Evolutionary conservation across 2,113 vertebrate genomes (phyloP).

Genomic region (Cnemophilus loriae): DNA sequence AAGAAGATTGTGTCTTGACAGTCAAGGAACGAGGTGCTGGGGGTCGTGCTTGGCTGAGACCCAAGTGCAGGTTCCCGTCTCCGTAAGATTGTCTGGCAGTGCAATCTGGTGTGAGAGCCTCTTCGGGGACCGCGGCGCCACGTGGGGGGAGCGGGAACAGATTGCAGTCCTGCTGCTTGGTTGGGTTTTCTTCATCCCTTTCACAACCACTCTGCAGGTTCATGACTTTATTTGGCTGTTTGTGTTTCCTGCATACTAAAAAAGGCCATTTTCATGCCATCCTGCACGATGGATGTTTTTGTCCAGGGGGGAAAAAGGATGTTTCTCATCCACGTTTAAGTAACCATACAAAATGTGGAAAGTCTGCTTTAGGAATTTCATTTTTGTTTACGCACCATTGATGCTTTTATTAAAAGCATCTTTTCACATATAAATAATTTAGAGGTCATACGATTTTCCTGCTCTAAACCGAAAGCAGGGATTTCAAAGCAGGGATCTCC

Average conservation of each 20-base stretch:
- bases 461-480: neutral
- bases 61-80: neutral
- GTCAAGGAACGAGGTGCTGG: neutral
- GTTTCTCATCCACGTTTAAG: neutral
- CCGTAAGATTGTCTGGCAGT: neutral
- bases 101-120: neutral
- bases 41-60: neutral
- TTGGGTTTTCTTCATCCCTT: neutral
- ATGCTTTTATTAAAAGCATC: neutral
- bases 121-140: neutral
- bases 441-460: neutral
- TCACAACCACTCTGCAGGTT: neutral
- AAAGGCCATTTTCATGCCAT: neutral
- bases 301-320: neutral
- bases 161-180: neutral
- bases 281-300: neutral
- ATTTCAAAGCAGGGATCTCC: neutral
- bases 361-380: neutral
- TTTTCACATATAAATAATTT: neutral
- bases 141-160: neutral
- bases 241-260: neutral
- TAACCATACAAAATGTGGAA: neutral
- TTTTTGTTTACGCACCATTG: neutral
- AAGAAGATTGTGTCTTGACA: neutral
- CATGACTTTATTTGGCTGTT: neutral